These are phyloP conservation scores for Lutjanus erythropterus DNA, from an alignment of 2,113 vertebrate genomes.

Conservation along the genomic window DNA sequence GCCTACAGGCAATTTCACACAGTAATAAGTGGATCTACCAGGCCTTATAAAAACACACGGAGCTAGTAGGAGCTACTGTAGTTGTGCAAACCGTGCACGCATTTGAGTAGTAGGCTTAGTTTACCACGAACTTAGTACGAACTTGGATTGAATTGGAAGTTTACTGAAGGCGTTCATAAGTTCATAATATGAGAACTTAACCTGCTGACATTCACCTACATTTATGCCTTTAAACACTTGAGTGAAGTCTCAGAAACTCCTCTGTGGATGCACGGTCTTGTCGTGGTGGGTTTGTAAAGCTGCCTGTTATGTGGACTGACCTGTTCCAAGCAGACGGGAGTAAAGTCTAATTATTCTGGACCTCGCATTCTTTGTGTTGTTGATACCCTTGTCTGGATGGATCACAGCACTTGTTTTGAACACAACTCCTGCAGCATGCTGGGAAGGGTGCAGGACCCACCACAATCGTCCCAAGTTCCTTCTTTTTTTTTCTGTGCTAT, in stretches of 20 bases:
- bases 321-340: background rate
- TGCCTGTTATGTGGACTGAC: background rate
- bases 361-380: constrained; percentile 3
- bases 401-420: constrained; percentile 55
- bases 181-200: constrained; percentile 33
- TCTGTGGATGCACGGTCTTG: background rate
- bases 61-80: background rate
- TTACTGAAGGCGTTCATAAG: constrained; percentile 5
- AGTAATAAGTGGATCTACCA: constrained; percentile 37
- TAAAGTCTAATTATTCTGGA: constrained; percentile 5
- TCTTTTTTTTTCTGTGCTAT: constrained; percentile 30
- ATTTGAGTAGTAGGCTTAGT: background rate
- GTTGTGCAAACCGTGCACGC: background rate
- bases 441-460: background rate
- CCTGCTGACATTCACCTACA: constrained; percentile 46
- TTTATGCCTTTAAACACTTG: constrained; percentile 20
- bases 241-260: background rate
- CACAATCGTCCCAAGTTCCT: background rate
- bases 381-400: constrained; percentile 31
- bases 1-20: constrained; percentile 57
- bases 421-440: constrained; percentile 38
- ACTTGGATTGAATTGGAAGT: constrained; percentile 4
- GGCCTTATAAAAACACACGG: constrained; percentile 45
- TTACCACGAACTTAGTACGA: background rate
- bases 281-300: background rate